Percentiles rank a stretch among this genome's conserved stretches.
Conservation (phyloP, 2,113 vertebrate species). For the Albula goreensis region DNA sequence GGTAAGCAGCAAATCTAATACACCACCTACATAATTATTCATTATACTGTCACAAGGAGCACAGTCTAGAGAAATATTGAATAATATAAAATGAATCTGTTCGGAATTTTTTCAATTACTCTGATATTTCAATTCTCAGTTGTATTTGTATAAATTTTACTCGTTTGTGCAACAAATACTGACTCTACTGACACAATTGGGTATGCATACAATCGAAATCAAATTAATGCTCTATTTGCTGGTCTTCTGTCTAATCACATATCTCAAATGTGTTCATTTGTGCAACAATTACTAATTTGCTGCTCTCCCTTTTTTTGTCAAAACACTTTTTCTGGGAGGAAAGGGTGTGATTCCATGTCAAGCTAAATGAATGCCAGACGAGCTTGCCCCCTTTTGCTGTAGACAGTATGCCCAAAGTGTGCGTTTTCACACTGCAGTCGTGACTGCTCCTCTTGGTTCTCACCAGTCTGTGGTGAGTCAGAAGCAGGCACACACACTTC, state of each 20-base stretch:
- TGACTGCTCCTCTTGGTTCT: neutral
- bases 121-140: too few species aligned
- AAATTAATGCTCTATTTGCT: neutral
- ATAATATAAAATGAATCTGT: too few species aligned
- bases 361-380: neutral
- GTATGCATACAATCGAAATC: too few species aligned
- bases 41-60: too few species aligned
- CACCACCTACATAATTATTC: too few species aligned
- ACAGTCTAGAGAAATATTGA: too few species aligned
- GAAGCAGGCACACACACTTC: conserved; percentile 71
- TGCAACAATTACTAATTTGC: neutral
- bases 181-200: too few species aligned
- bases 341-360: neutral
- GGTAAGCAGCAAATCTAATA: too few species aligned
- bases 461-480: conserved; percentile 41
- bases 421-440: conserved; percentile 15
- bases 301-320: neutral
- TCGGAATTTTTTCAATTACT: too few species aligned
- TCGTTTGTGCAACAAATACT: too few species aligned
- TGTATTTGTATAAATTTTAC: too few species aligned
- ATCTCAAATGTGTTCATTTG: neutral
- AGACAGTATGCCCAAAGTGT: neutral
- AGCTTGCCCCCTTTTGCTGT: neutral
- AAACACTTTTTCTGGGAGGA: neutral
- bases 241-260: neutral